Evolutionary conservation across 2,113 vertebrate genomes (phyloP), one percentile per base, ranked within the genome.

Genomic region (sheep (Ovis aries)): DNA sequence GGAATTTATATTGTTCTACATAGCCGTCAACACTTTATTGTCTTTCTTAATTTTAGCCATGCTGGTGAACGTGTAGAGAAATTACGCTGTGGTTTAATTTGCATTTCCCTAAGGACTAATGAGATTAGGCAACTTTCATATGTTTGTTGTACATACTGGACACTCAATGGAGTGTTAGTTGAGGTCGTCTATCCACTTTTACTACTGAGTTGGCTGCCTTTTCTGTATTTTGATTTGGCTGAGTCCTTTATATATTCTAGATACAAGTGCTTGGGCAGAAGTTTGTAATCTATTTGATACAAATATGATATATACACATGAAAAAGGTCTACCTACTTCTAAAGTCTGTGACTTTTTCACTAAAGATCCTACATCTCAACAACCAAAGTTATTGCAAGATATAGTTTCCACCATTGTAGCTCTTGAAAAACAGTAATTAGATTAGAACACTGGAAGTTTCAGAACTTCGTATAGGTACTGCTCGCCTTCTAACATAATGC

Each of bases 71-170:
- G 45, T 45, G 19, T 25, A 59, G 40, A 86, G 36, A 52, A 87
- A 94, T 64, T 33, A 88, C 31, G 50, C 0, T 74, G 52, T 74
- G 36, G 53, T 74, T 96, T 78, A 52, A 93, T 52, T 87, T 87
- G 52, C 81, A 87, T 90, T 98, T 96, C 29, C 74, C 82, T 64
- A 77, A 82, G 33, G 45, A 92, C 25, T 91, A 92, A 97, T 52
- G 43, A 95, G n/a, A 25, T 64, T 88, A 92, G 53, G 21, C 36
- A 95, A 55, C 53, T 71, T 92, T 92, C 53, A 59, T 45, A 31
- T 67, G 19, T 52, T 90, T 88, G 21, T 6, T 81, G n/a, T n/a
- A 92, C 11, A 82, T 16, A 81, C 0, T 19, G 7, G 19, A 88
- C 25, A 93, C 25, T 59, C 59, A 81, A 55, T 1, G 14, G 92